Evolutionary conservation across 2,113 vertebrate genomes (phyloP).

Genomic region (Saccopteryx leptura): DNA sequence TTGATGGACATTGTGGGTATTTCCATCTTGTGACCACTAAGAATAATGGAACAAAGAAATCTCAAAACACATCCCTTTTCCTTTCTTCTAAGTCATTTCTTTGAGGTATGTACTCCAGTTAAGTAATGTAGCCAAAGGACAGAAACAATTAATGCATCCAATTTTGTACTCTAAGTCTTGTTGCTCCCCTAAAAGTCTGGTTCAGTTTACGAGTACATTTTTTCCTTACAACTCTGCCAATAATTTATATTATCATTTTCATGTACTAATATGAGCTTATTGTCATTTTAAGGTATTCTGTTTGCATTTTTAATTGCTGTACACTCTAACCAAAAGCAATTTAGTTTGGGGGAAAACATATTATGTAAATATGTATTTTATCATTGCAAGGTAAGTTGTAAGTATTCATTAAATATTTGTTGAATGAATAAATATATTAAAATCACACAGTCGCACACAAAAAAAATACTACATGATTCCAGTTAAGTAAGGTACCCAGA

Average conservation of each 20-base stretch:
- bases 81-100: constrained; percentile 17
- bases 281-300: constrained; percentile 19
- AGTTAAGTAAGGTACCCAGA: neutral
- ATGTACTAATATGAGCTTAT: neutral
- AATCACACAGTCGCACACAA: neutral
- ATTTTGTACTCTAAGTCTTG: neutral
- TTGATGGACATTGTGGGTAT: neutral
- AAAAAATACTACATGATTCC: neutral
- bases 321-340: neutral
- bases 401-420: constrained; percentile 28
- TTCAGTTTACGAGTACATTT: neutral
- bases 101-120: neutral
- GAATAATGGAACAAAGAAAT: neutral
- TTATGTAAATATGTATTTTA: constrained; percentile 9
- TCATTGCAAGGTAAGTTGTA: neutral
- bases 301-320: constrained; percentile 45
- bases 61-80: neutral
- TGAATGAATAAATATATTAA: constrained; percentile 23
- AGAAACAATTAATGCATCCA: neutral
- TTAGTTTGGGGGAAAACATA: constrained; percentile 24
- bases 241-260: constrained; percentile 15
- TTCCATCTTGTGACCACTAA: neutral
- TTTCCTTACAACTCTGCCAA: neutral
- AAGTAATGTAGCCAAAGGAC: neutral
- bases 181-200: neutral